These are phyloP conservation scores for Sipha flava DNA, from an alignment of 1,140 invertebrate genomes.

Conservation along the genomic window DNA sequence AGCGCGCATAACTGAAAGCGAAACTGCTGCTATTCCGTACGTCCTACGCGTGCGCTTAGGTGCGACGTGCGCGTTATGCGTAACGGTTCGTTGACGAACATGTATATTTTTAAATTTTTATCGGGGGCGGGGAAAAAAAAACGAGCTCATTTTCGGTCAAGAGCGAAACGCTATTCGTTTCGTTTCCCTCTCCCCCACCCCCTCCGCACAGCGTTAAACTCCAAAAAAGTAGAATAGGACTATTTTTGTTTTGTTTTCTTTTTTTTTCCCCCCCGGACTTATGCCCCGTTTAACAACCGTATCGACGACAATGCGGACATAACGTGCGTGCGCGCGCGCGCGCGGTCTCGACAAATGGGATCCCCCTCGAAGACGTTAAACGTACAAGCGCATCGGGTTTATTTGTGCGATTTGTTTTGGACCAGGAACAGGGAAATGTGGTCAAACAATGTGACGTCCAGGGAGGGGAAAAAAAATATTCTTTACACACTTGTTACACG, in stretches of 20 bases:
- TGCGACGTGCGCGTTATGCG: neutral
- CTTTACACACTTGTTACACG: no score
- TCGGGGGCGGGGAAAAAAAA: neutral
- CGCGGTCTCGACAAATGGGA: neutral
- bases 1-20: neutral
- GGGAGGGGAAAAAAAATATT: neutral
- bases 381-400: neutral
- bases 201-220: neutral
- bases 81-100: neutral
- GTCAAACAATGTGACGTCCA: slow-evolving; percentile 29
- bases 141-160: neutral
- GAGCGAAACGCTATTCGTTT: slow-evolving; percentile 8
- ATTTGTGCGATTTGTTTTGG: neutral
- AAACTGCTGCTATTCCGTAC: neutral
- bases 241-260: neutral
- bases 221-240: neutral
- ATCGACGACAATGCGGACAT: neutral
- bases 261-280: no score
- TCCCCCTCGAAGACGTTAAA: neutral
- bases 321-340: no score
- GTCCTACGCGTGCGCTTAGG: neutral
- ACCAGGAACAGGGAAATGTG: slow-evolving; percentile 24
- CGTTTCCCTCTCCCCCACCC: no score
- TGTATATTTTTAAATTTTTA: neutral
- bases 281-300: slow-evolving; percentile 1